Percentiles rank a stretch among this genome's conserved stretches.
Conservation (phyloP, 2,888 invertebrate species). For the Altica lythri region DNA sequence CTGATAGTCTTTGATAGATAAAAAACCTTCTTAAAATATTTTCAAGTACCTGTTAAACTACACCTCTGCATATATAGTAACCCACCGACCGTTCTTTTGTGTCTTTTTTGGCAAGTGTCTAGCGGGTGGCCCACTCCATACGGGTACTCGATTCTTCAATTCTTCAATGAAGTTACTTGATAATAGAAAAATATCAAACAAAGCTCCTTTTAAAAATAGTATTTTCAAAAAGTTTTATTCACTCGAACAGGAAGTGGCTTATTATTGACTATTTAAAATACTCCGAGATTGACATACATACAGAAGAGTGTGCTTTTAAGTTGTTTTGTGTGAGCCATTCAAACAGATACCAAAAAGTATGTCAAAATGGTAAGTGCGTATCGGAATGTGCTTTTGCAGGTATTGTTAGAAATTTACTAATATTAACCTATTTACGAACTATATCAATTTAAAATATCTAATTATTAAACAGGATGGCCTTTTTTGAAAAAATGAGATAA, state of each 20-base stretch:
- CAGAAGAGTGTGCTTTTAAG: constrained; percentile 21
- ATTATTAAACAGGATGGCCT: no score
- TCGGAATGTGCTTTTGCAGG: no score
- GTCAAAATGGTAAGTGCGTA: constrained; percentile 2
- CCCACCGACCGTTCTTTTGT: not conserved
- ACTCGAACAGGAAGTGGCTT: constrained; percentile 31
- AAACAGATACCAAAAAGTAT: constrained; percentile 2
- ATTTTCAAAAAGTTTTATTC: constrained; percentile 28
- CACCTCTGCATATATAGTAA: no score
- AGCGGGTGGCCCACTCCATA: constrained; percentile 25
- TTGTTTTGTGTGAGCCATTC: constrained; percentile 11
- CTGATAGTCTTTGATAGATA: no score
- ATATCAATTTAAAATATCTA: no score
- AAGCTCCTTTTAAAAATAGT: constrained; percentile 20
- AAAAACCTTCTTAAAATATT: no score
- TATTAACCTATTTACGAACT: no score
- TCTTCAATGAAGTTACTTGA: constrained; percentile 27
- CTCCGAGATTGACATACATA: constrained; percentile 19
- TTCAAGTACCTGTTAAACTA: no score
- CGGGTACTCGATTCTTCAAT: constrained; percentile 27
- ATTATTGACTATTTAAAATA: constrained; percentile 31
- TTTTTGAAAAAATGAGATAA: no score
- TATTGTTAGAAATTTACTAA: no score
- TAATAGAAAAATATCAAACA: constrained; percentile 27
- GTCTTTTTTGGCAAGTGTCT: constrained; percentile 19